Conservation (phyloP, 2,888 invertebrate genomes). For the Phorcus lineatus region DNA sequence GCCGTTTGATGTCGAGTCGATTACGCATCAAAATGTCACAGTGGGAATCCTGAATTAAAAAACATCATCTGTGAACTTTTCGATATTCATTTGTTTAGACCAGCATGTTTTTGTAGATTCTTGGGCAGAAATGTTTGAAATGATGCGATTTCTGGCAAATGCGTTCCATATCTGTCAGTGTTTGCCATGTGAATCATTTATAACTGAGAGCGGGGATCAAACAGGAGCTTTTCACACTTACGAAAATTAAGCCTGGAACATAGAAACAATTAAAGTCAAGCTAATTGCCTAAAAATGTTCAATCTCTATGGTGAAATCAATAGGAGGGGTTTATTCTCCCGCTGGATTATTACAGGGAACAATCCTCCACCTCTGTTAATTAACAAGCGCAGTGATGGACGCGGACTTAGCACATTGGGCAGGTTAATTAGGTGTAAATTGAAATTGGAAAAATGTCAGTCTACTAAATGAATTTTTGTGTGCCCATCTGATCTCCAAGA, state of each 20-base stretch:
- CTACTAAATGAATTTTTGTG: constrained; percentile 35
- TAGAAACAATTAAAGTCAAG: constrained; percentile 38
- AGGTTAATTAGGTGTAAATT: constrained; percentile 42
- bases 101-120: neutral
- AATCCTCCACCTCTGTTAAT: constrained; percentile 25
- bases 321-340: constrained; percentile 18
- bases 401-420: constrained; percentile 35
- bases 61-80: neutral
- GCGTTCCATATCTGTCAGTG: neutral
- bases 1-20: neutral
- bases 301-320: constrained; percentile 35
- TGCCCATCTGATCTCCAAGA: constrained; percentile 29
- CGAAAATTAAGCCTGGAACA: constrained; percentile 19
- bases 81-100: neutral
- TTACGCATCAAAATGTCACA: constrained; percentile 8
- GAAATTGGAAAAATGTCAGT: constrained; percentile 44
- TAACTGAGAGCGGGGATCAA: neutral
- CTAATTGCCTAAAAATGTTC: constrained; percentile 41
- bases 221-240: constrained; percentile 14
- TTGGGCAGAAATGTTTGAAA: neutral
- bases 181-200: constrained; percentile 17
- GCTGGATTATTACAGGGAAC: constrained; percentile 31
- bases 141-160: constrained; percentile 15
- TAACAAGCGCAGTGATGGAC: constrained; percentile 34
- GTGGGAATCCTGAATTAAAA: neutral